Evolutionary conservation across 2,888 invertebrate genomes (phyloP), one percentile per base, ranked within the genome.

Genomic region (Tenodera sinensis): DNA sequence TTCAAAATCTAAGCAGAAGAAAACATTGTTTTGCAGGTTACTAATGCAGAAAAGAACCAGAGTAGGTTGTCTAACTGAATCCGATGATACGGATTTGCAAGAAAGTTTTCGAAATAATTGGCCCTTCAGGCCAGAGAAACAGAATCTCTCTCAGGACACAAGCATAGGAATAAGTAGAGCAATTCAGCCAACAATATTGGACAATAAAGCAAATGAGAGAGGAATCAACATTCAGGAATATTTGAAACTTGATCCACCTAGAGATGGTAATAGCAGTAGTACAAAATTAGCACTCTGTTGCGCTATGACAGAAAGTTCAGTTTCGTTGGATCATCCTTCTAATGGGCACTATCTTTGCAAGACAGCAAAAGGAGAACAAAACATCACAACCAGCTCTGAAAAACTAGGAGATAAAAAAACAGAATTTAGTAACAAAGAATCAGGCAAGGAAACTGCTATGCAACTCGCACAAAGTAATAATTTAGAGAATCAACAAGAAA

Each of bases 231-330:
- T 86, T 82, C 47, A 88, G 1, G 88, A 88, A 28, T 47, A 47
- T 7, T 83, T 86, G 27, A 83, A 83, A 15, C 30, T 85, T n/a
- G 81, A 47, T 81, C 88, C 89, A 28, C 83, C 89, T 34, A 89
- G 88, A 83, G 90, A 89, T 81, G 81, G 83, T 27, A 83, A 71
- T 71, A 12, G 84, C 28, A 89, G 89, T 83, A 90, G 88, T 88
- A 90, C 90, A 54, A 90, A 90, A 83, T 25, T 90, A n/a, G 87
- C 90, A 25, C 84, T 90, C 15, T 94, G 94, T 90, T 94, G 94
- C 90, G 93, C 94, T 3, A 93, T 93, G 92, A 94, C 94, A 3
- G 93, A 94, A 90, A 92, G 93, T 47, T 93, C 93, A 89, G 92
- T 92, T 82, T 90, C 90, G 9, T 28, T 88, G 3, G 88, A 84